Evolutionary conservation across 2,797 vertebrate species (phyloP).

Genomic region (Catharus ustulatus): DNA sequence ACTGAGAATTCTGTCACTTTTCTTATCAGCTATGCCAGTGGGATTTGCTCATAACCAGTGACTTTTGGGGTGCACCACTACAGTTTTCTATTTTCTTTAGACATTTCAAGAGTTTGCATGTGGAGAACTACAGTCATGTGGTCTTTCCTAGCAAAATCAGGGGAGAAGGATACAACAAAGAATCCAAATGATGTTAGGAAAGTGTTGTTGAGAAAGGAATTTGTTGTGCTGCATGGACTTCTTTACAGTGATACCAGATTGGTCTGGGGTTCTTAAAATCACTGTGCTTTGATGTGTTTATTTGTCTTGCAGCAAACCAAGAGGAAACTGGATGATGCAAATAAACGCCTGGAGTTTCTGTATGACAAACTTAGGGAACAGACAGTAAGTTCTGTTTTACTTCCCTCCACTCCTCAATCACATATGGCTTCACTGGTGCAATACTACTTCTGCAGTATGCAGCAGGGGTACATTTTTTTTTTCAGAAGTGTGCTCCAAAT

Average conservation of each 20-base stretch:
- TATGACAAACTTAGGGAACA: slow-evolving; percentile 97
- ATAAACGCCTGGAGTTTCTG: slow-evolving; percentile 92
- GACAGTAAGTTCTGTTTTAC: slow-evolving; percentile 83
- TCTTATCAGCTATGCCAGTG: background rate
- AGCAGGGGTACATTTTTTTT: background rate
- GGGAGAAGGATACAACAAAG: background rate
- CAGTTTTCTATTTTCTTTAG: background rate
- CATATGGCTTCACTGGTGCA: background rate
- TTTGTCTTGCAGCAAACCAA: slow-evolving; percentile 90
- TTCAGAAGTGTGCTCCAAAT: background rate
- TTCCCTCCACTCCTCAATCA: background rate
- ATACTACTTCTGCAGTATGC: background rate
- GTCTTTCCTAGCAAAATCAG: background rate
- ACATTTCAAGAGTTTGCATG: rapidly evolving
- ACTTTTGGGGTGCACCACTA: background rate
- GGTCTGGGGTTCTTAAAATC: background rate
- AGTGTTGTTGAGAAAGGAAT: background rate
- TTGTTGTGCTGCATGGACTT: background rate
- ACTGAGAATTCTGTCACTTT: background rate
- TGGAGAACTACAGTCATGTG: background rate
- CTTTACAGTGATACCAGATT: background rate
- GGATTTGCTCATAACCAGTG: background rate
- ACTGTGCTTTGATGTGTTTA: background rate
- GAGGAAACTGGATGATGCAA: slow-evolving; percentile 96
- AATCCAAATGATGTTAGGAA: background rate